phyloP scores from a whole-genome alignment of 1,140 invertebrate genomes.

The Drosophila lowei region DNA sequence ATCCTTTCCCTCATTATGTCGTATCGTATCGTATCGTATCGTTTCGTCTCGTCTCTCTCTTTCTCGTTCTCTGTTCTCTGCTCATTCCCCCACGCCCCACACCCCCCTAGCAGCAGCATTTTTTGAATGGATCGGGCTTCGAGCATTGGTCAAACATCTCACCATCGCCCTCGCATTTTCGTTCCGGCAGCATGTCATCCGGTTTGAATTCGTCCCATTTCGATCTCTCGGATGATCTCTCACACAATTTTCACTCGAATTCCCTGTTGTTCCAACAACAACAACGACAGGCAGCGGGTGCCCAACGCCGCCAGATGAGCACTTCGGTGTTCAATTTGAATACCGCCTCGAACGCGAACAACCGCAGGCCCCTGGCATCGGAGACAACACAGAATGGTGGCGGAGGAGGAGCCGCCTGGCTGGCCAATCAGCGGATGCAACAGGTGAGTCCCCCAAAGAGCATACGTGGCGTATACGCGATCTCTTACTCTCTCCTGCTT shows the following conservation, averaged over 20 bases:
- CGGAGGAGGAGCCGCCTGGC: constrained; percentile 31
- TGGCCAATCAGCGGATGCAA: constrained; percentile 74
- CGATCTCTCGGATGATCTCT: constrained; percentile 73
- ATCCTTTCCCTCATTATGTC: constrained; percentile 15
- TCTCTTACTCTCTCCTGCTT: constrained; percentile 4
- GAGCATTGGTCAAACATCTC: constrained; percentile 83
- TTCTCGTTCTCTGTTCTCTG: constrained; percentile 51
- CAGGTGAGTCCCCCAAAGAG: constrained; percentile 51
- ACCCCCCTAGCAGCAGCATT: constrained; percentile 39
- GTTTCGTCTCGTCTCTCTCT: constrained; percentile 46
- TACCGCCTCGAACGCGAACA: constrained; percentile 20
- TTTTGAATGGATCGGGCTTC: constrained; percentile 67
- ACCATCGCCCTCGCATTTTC: constrained; percentile 82
- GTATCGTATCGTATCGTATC: constrained; percentile 52
- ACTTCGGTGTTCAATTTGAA: constrained; percentile 85
- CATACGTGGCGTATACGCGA: not conserved
- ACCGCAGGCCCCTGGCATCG: constrained; percentile 45
- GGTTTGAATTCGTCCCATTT: constrained; percentile 82
- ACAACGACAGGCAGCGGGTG: constrained; percentile 64
- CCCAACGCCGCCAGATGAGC: constrained; percentile 79
- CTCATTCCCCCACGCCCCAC: constrained; percentile 34
- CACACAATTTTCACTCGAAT: constrained; percentile 76
- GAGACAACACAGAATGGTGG: constrained; percentile 54
- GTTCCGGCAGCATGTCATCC: constrained; percentile 84
- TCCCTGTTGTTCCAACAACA: constrained; percentile 75